A percentile compares a stretch with the other conserved stretches of the same genome.
phyloP scores from a whole-genome alignment of 2,113 vertebrate genomes.

The Halichoeres trimaculatus region DNA sequence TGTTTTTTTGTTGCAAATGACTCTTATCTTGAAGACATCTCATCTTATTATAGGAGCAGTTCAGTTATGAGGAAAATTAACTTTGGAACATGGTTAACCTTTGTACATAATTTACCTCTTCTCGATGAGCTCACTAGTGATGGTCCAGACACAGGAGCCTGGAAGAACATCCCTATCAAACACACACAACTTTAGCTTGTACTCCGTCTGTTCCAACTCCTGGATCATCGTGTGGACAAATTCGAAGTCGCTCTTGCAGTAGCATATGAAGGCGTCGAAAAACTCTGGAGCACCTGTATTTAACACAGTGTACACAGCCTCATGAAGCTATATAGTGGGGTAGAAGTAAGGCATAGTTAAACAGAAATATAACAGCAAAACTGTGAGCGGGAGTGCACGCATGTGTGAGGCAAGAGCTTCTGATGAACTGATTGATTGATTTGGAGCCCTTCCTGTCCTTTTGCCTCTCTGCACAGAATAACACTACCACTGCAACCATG shows the following conservation, averaged over 20 bases:
- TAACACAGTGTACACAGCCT: background rate
- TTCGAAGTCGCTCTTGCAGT: conserved; percentile 91
- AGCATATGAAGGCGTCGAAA: conserved; percentile 99
- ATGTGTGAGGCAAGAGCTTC: background rate
- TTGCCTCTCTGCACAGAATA: background rate
- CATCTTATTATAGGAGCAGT: no score
- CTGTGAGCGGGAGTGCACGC: background rate
- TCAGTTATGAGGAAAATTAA: background rate
- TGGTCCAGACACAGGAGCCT: conserved; percentile 94
- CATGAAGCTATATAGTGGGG: background rate
- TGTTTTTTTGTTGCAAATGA: no score
- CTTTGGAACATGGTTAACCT: background rate
- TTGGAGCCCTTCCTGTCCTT: background rate
- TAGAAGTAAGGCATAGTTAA: background rate
- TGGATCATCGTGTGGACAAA: conserved; percentile 97
- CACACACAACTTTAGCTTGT: conserved; percentile 93
- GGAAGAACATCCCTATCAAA: conserved; percentile 96
- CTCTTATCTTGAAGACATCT: no score
- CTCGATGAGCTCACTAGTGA: conserved; percentile 96
- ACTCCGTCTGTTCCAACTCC: conserved; percentile 90
- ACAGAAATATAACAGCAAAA: background rate
- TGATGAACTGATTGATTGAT: conserved; percentile 14
- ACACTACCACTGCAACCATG: background rate
- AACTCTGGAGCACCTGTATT: conserved; percentile 81
- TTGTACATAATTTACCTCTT: conserved; percentile 80